Conservation (phyloP, 2,113 vertebrate species). For the Mastomys natalensis region DNA sequence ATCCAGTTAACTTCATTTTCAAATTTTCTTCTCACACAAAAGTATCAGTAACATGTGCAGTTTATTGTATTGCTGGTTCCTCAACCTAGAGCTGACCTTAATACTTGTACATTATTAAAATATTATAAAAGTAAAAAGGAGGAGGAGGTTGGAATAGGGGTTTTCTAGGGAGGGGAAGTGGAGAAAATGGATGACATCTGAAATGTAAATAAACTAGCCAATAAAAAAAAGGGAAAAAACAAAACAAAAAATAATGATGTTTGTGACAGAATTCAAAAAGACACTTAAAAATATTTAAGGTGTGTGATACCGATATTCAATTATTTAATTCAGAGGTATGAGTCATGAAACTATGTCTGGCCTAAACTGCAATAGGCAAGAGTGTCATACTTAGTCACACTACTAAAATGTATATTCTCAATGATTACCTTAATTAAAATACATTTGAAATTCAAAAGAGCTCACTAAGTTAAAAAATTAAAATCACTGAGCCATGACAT, state of each 20-base stretch:
- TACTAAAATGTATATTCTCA: slow-evolving; percentile 39
- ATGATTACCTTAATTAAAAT: slow-evolving; percentile 71
- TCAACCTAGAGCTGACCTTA: too few species aligned
- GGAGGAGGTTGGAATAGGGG: too few species aligned
- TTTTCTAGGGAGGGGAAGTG: too few species aligned
- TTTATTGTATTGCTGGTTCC: neutral
- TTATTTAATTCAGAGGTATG: slow-evolving; percentile 48
- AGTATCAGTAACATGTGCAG: neutral
- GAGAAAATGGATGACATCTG: too few species aligned
- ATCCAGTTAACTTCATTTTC: neutral
- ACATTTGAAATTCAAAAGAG: slow-evolving; percentile 64
- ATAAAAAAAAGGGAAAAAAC: too few species aligned
- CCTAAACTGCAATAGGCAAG: neutral
- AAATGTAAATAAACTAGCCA: too few species aligned
- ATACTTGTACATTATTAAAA: too few species aligned
- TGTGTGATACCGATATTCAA: neutral
- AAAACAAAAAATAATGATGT: slow-evolving; percentile 55
- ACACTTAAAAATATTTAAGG: slow-evolving; percentile 47
- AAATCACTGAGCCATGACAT: slow-evolving; percentile 59
- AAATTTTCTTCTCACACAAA: slow-evolving; percentile 40
- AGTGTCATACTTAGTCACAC: slow-evolving; percentile 56
- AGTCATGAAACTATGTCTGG: neutral
- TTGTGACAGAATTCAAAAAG: slow-evolving; percentile 42
- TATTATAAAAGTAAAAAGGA: too few species aligned
- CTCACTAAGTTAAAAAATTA: slow-evolving; percentile 70